Evolutionary conservation across 2,113 vertebrate genomes (phyloP), one percentile per base, ranked within the genome.

Genomic region (Paraplagusia blochii): DNA sequence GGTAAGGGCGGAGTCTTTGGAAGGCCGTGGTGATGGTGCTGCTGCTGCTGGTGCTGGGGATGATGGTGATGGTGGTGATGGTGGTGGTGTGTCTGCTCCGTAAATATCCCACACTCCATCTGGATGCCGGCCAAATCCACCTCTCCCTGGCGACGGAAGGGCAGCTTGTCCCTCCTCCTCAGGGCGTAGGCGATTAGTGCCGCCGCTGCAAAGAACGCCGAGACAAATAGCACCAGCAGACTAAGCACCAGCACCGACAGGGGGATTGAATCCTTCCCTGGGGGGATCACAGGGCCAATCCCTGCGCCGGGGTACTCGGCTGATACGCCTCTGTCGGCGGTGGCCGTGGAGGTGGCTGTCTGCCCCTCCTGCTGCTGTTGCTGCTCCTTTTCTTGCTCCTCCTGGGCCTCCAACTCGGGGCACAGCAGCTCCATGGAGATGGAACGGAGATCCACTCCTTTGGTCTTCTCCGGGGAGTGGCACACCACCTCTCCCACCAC

Each of bases 401-500:
- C 84, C 62, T 79, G 78, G 51, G 72, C 68, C 66, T 83, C 84
- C 85, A 95, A 86, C 70, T 95, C 94, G 0, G 94, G 95, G 80
- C 95, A 97, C 14, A 98, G 87, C 1, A 91, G 79, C 36, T 94
- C 94, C 76, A 93, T 86, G 69, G 93, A 92, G 36, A 98, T 72
- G 0, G 91, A 90, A 77, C 95, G 95, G 16, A 98, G 88, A 57
- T 96, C 95, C 1, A 93, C 90, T 13, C 86, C 90, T 33, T 91
- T 91, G 83, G 93, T 90, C 73, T 90, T 89, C 44, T 95, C 95
- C 0, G 95, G 96, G 48, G 93, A 95, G 69, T 92, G 86, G 53
- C 97, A 99, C 14, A 92, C 88, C 66, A 98, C 95, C 34, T 97
- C 95, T 1, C 95, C 95, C 53, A 97, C 88, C 78, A 98, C 91